A percentile compares a stretch with the other conserved stretches of the same genome.
phyloP scores from a whole-genome alignment of 2,888 invertebrate species.

The Trachelus stipa region DNA sequence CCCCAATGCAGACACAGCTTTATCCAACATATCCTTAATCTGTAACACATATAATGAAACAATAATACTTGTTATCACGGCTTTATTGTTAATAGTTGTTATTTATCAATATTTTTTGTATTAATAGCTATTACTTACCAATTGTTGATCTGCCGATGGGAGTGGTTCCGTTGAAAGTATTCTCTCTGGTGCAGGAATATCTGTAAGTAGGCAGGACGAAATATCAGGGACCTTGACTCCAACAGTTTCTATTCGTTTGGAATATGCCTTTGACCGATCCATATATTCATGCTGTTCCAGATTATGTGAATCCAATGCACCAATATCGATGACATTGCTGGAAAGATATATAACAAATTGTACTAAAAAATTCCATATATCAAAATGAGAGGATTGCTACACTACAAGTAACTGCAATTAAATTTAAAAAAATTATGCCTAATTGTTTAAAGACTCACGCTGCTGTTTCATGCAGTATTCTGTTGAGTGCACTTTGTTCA shows the following conservation, averaged over 20 bases:
- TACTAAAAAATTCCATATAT: not conserved
- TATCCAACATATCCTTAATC: slow-evolving; percentile 78
- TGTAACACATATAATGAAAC: slow-evolving; percentile 64
- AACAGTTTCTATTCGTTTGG: slow-evolving; percentile 63
- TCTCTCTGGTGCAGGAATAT: slow-evolving; percentile 81
- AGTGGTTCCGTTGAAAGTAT: slow-evolving; percentile 75
- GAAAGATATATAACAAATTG: slow-evolving; percentile 37
- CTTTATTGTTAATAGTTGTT: not conserved
- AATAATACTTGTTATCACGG: slow-evolving; percentile 12
- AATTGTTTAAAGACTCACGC: slow-evolving; percentile 73
- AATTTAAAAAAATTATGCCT: slow-evolving; percentile 17
- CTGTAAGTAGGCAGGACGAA: slow-evolving; percentile 73
- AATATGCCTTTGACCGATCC: slow-evolving; percentile 69
- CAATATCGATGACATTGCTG: slow-evolving; percentile 95
- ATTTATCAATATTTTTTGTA: not conserved
- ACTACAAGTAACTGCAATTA: not conserved
- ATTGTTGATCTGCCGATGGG: slow-evolving; percentile 73
- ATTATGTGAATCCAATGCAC: slow-evolving; percentile 88
- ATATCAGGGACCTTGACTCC: slow-evolving; percentile 65
- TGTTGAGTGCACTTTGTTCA: slow-evolving; percentile 90
- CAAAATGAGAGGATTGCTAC: not conserved
- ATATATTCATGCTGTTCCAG: slow-evolving; percentile 90
- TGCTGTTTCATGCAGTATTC: slow-evolving; percentile 90
- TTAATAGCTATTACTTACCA: slow-evolving; percentile 71
- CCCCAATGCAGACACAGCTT: slow-evolving; percentile 78